Conservation (phyloP, 2,797 vertebrate genomes). For the Oreortyx pictus region DNA sequence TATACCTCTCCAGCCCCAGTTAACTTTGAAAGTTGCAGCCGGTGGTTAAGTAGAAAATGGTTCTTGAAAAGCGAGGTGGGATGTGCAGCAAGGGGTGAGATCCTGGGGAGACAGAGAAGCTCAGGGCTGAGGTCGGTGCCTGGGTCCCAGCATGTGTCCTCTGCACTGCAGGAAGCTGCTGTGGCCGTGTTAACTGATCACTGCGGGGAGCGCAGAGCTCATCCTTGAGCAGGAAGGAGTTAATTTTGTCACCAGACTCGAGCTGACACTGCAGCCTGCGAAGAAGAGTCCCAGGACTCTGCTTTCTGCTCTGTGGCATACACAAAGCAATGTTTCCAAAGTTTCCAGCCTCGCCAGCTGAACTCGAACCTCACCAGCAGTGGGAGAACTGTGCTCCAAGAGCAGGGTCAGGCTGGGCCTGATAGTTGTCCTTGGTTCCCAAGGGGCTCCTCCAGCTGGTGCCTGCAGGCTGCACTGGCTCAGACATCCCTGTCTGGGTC, state of each 20-base stretch:
- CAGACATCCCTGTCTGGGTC: neutral
- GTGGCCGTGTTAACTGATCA: neutral
- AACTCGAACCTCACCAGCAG: neutral
- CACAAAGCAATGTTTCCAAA: neutral
- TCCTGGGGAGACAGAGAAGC: neutral
- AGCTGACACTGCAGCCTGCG: neutral
- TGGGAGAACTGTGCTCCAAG: neutral
- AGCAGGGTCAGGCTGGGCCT: neutral
- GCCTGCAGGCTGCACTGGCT: neutral
- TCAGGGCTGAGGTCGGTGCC: neutral
- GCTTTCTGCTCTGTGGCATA: neutral
- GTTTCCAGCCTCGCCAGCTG: neutral
- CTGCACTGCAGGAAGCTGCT: neutral
- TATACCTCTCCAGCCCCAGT: slow-evolving; percentile 75
- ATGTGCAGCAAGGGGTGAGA: neutral
- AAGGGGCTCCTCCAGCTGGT: neutral
- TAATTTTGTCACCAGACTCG: neutral
- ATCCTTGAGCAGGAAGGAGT: neutral
- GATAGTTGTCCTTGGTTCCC: slow-evolving; percentile 10
- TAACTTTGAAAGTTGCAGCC: slow-evolving; percentile 67
- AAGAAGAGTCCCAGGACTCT: neutral
- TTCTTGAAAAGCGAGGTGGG: slow-evolving; percentile 58
- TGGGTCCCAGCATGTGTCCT: neutral
- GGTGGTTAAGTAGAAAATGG: slow-evolving; percentile 44
- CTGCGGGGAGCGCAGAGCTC: neutral